Evolutionary conservation across 2,888 invertebrate genomes (phyloP).

Genomic region (Epsilonema sp.): DNA sequence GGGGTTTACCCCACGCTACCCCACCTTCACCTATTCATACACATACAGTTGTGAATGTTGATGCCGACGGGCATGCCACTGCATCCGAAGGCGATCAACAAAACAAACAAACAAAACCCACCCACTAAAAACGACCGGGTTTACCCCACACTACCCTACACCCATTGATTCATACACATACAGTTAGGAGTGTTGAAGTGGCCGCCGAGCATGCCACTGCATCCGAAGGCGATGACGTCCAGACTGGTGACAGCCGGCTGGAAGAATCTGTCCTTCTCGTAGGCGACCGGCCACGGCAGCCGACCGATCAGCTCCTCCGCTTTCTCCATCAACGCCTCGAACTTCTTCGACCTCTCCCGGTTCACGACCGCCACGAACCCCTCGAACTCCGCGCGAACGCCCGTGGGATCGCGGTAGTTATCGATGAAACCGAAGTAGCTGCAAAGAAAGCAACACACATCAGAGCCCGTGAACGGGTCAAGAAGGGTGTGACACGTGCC

Average conservation of each 20-base stretch:
- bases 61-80: slow-evolving; percentile 87
- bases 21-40: too few species aligned
- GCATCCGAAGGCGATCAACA: slow-evolving; percentile 71
- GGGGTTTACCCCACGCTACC: too few species aligned
- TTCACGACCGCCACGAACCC: slow-evolving; percentile 34
- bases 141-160: too few species aligned
- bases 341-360: slow-evolving; percentile 30
- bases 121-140: too few species aligned
- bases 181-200: too few species aligned
- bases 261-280: slow-evolving; percentile 22
- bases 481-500: too few species aligned
- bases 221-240: slow-evolving; percentile 72
- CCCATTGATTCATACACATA: too few species aligned
- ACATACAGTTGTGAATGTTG: slow-evolving; percentile 85
- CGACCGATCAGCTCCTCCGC: slow-evolving; percentile 52
- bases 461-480: too few species aligned
- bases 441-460: slow-evolving; percentile 10
- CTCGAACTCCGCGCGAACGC: slow-evolving; percentile 79
- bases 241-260: slow-evolving; percentile 80
- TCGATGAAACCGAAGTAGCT: slow-evolving; percentile 77
- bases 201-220: too few species aligned
- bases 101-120: too few species aligned
- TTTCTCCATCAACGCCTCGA: slow-evolving; percentile 52
- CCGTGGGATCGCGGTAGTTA: slow-evolving; percentile 78
- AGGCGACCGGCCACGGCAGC: slow-evolving; percentile 20